These are phyloP conservation scores for Spinus pinus DNA, from an alignment of 2,797 vertebrate species.

Conservation along the genomic window DNA sequence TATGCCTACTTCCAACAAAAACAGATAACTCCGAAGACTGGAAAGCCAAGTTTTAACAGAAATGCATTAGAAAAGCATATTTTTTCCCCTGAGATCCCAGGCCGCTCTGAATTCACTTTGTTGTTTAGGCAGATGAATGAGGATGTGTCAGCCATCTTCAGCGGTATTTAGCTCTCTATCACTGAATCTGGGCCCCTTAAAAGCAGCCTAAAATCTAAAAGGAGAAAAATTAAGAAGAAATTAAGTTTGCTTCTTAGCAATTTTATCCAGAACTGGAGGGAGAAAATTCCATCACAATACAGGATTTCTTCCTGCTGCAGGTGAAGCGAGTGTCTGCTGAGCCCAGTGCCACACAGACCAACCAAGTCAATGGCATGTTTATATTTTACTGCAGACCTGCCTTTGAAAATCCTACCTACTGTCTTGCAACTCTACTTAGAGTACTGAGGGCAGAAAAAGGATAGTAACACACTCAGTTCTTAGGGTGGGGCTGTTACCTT, in stretches of 20 bases:
- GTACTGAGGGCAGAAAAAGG: background rate
- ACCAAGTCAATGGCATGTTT: rapidly evolving
- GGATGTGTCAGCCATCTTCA: background rate
- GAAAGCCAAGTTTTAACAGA: background rate
- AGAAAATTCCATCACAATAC: background rate
- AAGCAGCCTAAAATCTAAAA: background rate
- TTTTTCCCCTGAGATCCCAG: rapidly evolving
- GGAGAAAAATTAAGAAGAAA: background rate
- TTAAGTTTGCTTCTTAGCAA: background rate
- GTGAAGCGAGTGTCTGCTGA: background rate
- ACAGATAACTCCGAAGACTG: rapidly evolving
- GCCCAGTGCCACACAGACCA: background rate
- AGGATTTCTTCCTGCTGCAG: background rate
- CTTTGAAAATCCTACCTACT: background rate
- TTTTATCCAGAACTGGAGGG: background rate
- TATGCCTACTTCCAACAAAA: background rate
- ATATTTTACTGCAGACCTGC: background rate
- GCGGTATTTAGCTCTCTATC: background rate
- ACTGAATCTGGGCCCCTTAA: background rate
- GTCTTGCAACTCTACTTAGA: background rate
- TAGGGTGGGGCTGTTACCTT: background rate
- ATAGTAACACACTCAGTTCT: background rate
- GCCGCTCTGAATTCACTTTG: background rate
- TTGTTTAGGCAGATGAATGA: background rate
- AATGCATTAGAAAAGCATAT: background rate